A percentile compares a stretch with the other conserved stretches of the same genome.
Conservation (phyloP, 53 echinoderm and acorn worm species). For the Holothuria leucospilota region DNA sequence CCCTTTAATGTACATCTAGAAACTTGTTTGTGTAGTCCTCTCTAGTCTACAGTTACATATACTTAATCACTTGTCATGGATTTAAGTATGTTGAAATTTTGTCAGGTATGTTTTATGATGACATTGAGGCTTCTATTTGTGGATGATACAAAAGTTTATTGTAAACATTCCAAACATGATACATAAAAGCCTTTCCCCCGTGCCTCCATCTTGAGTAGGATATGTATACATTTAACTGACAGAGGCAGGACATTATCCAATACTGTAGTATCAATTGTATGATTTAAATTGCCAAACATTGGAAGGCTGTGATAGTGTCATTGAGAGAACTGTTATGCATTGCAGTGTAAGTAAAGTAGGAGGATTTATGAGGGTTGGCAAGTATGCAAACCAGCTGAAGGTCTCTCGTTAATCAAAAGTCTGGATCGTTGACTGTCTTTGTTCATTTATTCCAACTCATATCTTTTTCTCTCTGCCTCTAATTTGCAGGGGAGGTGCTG, state of each 20-base stretch:
- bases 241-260: no score
- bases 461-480: not conserved
- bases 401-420: slow-evolving; percentile 41
- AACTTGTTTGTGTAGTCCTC: no score
- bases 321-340: no score
- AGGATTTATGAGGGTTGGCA: not conserved
- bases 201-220: not conserved
- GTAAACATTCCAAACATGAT: no score
- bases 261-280: no score
- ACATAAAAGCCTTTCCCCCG: no score
- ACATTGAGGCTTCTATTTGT: not conserved
- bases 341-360: no score
- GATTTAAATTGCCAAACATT: no score
- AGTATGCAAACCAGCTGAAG: slow-evolving; percentile 1
- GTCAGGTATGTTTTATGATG: not conserved
- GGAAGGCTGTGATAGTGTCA: no score
- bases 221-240: slow-evolving; percentile 7
- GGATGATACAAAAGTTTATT: not conserved
- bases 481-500: slow-evolving; percentile 11
- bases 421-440: not conserved
- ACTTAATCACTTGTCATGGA: no score
- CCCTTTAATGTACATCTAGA: no score
- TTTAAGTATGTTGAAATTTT: not conserved
- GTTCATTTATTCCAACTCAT: slow-evolving; percentile 7
- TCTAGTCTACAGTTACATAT: no score